Percentiles rank a stretch among this genome's conserved stretches.
phyloP scores from a whole-genome alignment of 92 coral and sea anemone genomes.

The Actinernus sp. region DNA sequence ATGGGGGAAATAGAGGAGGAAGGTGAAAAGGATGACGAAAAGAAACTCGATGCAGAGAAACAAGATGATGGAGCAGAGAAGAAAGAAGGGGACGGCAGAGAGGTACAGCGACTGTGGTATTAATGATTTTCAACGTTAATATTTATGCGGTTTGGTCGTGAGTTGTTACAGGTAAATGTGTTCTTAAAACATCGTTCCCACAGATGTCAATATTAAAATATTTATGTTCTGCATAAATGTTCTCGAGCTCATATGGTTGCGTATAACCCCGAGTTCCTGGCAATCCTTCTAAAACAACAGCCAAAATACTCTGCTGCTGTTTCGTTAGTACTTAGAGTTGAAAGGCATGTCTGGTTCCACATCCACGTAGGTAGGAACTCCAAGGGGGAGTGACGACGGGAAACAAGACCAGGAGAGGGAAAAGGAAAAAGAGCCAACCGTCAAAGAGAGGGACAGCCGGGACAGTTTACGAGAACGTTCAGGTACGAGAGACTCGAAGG shows the following conservation, averaged over 20 bases:
- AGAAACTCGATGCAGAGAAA: constrained; percentile 49
- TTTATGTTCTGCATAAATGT: too few relatives aligned
- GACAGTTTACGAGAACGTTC: constrained; percentile 68
- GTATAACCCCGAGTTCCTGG: too few relatives aligned
- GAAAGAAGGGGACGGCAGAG: constrained; percentile 66
- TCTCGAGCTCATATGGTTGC: too few relatives aligned
- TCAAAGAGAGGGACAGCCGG: constrained; percentile 66
- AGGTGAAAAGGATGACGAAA: constrained; percentile 78
- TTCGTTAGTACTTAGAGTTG: too few relatives aligned
- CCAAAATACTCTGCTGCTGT: too few relatives aligned
- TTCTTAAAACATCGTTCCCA: too few relatives aligned
- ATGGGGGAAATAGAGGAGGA: constrained; percentile 97
- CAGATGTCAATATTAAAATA: too few relatives aligned
- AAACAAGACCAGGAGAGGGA: constrained; percentile 50
- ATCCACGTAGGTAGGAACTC: not conserved
- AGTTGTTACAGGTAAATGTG: too few relatives aligned
- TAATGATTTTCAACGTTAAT: not conserved
- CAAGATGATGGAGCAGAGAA: constrained; percentile 43
- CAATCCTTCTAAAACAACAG: too few relatives aligned
- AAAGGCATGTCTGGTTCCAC: not conserved
- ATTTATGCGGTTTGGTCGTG: too few relatives aligned
- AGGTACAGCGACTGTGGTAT: constrained; percentile 39
- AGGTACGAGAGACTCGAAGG: constrained; percentile 49
- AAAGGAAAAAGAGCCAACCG: constrained; percentile 39
- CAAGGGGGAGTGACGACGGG: constrained; percentile 13